These are phyloP conservation scores for Apodemia hepburni DNA, from an alignment of 2,888 invertebrate genomes.

Conservation along the genomic window DNA sequence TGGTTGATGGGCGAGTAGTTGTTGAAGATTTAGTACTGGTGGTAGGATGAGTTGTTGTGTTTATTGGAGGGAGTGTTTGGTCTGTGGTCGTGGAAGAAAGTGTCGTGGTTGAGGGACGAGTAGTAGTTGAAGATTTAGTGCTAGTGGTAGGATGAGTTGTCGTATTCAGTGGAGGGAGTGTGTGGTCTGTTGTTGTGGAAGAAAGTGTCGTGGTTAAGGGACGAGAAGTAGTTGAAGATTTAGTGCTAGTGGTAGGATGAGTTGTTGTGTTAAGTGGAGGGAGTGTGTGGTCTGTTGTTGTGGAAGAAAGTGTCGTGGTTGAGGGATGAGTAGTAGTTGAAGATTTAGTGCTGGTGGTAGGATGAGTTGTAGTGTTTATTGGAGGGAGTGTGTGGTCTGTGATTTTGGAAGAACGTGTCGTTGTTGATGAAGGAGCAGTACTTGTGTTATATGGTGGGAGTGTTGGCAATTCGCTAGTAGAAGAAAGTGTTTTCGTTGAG, in stretches of 20 bases:
- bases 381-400: no score
- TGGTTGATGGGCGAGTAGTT: background rate
- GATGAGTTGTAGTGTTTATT: constrained; percentile 6
- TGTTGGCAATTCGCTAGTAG: background rate
- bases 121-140: background rate
- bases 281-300: no score
- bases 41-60: constrained; percentile 3
- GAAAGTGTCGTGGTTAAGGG: no score
- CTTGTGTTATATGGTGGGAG: constrained; percentile 5
- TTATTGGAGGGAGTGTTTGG: constrained; percentile 10
- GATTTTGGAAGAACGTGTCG: background rate
- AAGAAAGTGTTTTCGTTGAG: no score
- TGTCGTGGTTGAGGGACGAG: no score
- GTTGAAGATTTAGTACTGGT: background rate
- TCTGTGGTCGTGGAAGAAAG: background rate
- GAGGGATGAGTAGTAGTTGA: background rate
- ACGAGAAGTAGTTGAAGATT: background rate
- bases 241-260: background rate
- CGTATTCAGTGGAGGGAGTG: background rate
- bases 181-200: no score
- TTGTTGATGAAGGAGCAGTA: background rate
- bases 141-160: constrained; percentile 4
- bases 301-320: no score
- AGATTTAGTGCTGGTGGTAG: background rate
- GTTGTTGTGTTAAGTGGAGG: constrained; percentile 14